Evolutionary conservation across 2,888 invertebrate genomes (phyloP), one percentile per base, ranked within the genome.

Genomic region (Sinopyrophorus schimmeli): DNA sequence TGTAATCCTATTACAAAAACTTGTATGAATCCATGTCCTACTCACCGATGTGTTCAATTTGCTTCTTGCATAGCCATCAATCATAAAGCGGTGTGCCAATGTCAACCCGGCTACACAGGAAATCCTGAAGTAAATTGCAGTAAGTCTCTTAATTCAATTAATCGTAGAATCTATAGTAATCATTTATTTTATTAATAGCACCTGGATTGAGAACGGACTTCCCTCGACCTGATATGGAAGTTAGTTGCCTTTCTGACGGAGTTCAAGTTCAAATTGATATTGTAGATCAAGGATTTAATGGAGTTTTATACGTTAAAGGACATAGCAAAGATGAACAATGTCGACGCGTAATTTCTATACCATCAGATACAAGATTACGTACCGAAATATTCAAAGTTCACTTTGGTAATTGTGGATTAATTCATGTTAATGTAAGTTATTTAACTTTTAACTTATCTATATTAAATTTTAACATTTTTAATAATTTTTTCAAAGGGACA

Each of bases 311-410:
- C 65, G 94, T 95, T 0, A 94, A 94, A 75, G 93, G 94, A 18
- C 91, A 93, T 74, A 93, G 93, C 70, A 93, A 94, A 71, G 92
- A 94, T 64, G 91, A 92, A 68, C 84, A 90, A 53, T 95, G 94
- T 69, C 81, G 93, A 55, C 79, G 87, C 38, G 84, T 91, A 1
- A 84, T 92, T 1, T 86, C 87, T 20, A 79, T 89, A 43, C 83
- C 89, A 5, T 81, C 82, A 5, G 86, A 88, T 76, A 65, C 47
- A 26, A 77, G 79, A 39, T 81, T 82, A 32, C 79, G 80, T 58
- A 80, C 82, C 4, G 87, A 90, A 66, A 84, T 87, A 63, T 73
- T 74, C 56, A 74, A 73, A 57, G 92, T 94, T 15, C 84, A 87
- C 62, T 95, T 95, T 66, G 93, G 93, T 57, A 89, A 86, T 60